Evolutionary conservation across 1,140 invertebrate species (phyloP).

Genomic region (Sesamia nonagrioides): DNA sequence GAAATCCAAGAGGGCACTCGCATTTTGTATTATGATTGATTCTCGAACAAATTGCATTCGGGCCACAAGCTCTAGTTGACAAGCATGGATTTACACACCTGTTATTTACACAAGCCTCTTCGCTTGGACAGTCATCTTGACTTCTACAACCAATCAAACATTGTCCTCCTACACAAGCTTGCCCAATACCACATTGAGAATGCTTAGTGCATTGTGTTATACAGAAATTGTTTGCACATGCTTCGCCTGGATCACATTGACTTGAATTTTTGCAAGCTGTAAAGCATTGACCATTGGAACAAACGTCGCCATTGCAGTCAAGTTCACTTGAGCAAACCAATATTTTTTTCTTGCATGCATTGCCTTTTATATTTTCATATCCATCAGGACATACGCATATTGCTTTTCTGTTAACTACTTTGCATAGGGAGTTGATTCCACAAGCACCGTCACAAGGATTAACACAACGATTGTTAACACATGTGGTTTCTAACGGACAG

Average conservation of each 20-base stretch:
- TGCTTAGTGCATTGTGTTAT: constrained; percentile 93
- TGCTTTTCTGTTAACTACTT: constrained; percentile 91
- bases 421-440: constrained; percentile 93
- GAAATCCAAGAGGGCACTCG: constrained; percentile 93
- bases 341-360: constrained; percentile 92
- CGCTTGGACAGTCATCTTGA: constrained; percentile 92
- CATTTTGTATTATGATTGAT: constrained; percentile 91
- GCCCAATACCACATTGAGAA: constrained; percentile 92
- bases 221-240: constrained; percentile 93
- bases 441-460: constrained; percentile 94
- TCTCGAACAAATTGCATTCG: constrained; percentile 94
- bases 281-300: constrained; percentile 94
- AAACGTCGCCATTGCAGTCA: constrained; percentile 93
- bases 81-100: constrained; percentile 95
- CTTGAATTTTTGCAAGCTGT: constrained; percentile 92
- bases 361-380: constrained; percentile 90
- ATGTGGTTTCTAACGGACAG: constrained; percentile 92
- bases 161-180: constrained; percentile 93
- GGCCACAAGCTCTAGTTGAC: constrained; percentile 92
- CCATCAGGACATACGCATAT: constrained; percentile 92
- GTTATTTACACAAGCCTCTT: constrained; percentile 94
- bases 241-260: constrained; percentile 94
- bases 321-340: constrained; percentile 90
- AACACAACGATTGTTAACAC: constrained; percentile 91
- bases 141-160: constrained; percentile 94